Evolutionary conservation across 1,140 invertebrate genomes (phyloP), one percentile per base, ranked within the genome.

Genomic region (Penaeus chinensis): DNA sequence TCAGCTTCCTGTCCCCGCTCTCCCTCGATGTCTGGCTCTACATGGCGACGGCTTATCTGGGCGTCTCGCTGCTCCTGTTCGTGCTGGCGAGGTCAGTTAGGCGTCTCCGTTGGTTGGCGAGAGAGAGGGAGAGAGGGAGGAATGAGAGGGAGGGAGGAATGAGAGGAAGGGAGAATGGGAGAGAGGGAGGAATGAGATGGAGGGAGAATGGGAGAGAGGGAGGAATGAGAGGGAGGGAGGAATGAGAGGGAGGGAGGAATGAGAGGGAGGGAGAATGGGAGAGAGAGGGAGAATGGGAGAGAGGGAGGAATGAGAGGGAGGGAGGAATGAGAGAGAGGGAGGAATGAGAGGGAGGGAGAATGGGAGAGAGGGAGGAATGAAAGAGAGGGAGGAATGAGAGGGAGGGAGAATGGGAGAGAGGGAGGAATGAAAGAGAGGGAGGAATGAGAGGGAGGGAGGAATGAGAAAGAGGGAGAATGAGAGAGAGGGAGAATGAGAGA

Each of bases 1-100:
- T 99, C 93, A 97, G 96, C 0, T 98, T 99, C 92, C 93, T 98
- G 82, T 97, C 96, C 32, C 98, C 98, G 0, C 93, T 99, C 3
- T 98, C 97, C 13, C 92, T 98, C 66, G 96, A 98, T 91, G 98
- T 99, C 79, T 99, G 98, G 98, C 96, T 98, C 90, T 98, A 98
- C 93, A 98, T 98, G 96, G 96, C 96, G 1, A 96, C 96, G 0
- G 97, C 97, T 62, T 99, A 98, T 92, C 93, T 92, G 3, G 91
- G 91, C 19, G 92, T 94, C 27, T 92, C 92, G 37, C 89, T 92
- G 13, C 91, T 93, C n/a, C 91, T 93, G 85, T 93, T 92, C 83
- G 82, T 93, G 19, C 86, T 92, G 89, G 90, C 93, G 71, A 91
- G 97, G 96, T 97, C 94, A 92, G 93, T 76, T 69, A n/a, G 8